Conservation (phyloP, 2,797 vertebrate genomes). For the Aeoliscus strigatus region DNA sequence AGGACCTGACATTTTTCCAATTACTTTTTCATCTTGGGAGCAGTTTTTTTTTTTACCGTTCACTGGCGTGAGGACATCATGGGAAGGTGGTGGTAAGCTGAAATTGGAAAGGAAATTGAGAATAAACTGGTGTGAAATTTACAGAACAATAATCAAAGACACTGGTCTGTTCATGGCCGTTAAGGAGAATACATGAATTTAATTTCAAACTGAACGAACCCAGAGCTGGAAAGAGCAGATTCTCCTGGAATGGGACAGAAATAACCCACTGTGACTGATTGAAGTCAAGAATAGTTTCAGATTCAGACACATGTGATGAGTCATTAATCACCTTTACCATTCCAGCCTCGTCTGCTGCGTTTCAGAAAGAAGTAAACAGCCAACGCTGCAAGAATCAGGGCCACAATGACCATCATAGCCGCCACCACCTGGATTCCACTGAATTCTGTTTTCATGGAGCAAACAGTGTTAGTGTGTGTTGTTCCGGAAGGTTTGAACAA, state of each 20-base stretch:
- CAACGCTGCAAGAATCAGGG: conserved; percentile 51
- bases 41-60: conserved; percentile 51
- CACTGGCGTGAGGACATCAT: conserved; percentile 12
- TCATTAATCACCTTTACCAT: conserved; percentile 55
- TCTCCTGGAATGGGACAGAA: conserved; percentile 39
- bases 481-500: too few relatives aligned
- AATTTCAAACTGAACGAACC: conserved; percentile 38
- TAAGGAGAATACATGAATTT: too few relatives aligned
- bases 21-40: conserved; percentile 5
- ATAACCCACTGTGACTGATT: neutral
- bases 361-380: conserved; percentile 60
- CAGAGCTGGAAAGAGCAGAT: conserved; percentile 20
- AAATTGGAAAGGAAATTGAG: conserved; percentile 4
- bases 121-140: neutral
- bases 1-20: neutral
- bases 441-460: conserved; percentile 42
- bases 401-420: conserved; percentile 50
- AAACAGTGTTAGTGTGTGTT: conserved; percentile 1
- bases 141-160: too few relatives aligned
- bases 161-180: too few relatives aligned
- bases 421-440: conserved; percentile 64
- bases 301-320: neutral
- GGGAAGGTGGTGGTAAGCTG: conserved; percentile 38
- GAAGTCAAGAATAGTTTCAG: neutral
- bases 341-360: conserved; percentile 35